Evolutionary conservation across 2,888 invertebrate genomes (phyloP).

Genomic region (Brachyptera risi): DNA sequence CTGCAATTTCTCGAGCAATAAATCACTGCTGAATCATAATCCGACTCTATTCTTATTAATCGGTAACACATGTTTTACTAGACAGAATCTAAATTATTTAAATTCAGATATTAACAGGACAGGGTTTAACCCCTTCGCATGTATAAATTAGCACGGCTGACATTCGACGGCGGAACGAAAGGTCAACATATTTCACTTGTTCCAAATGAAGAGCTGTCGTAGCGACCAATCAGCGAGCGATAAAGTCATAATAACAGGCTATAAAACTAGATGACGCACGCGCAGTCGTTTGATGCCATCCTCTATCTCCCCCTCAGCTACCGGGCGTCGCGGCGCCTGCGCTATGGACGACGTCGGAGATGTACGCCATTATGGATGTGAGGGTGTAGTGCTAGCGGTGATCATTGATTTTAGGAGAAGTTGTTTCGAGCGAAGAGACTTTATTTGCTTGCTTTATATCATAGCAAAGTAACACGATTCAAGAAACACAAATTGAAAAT

Average conservation of each 20-base stretch:
- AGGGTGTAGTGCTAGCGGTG: neutral
- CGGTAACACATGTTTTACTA: constrained; percentile 4
- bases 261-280: neutral
- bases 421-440: no score
- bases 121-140: neutral
- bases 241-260: neutral
- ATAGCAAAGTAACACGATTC: no score
- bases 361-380: neutral
- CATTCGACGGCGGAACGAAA: neutral
- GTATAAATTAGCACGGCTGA: neutral
- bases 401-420: no score
- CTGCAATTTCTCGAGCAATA: no score
- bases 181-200: neutral
- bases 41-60: no score
- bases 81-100: constrained; percentile 4
- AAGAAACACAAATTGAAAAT: no score
- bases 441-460: no score
- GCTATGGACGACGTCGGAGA: neutral
- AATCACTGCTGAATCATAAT: no score
- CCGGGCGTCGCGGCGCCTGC: neutral
- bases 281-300: neutral
- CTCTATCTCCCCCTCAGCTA: neutral
- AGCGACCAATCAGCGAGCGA: neutral
- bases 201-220: neutral
- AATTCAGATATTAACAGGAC: neutral